These are phyloP conservation scores for Hydropotes inermis DNA, from an alignment of 2,113 vertebrate species.

Conservation along the genomic window DNA sequence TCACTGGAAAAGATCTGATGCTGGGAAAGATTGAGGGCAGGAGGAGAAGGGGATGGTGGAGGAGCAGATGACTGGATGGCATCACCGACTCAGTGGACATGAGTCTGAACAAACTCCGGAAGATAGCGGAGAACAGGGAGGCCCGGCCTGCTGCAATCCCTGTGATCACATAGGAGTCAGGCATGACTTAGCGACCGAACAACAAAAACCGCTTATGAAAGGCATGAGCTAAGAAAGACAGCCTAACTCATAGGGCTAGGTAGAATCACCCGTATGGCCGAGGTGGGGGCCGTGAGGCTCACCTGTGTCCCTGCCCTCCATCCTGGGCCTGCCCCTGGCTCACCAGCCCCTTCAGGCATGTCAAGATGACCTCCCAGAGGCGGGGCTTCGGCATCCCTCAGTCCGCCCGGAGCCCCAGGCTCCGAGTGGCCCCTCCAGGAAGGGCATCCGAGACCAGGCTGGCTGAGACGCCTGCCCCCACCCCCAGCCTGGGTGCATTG, in stretches of 20 bases:
- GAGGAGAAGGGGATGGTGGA: neutral
- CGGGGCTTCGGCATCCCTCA: neutral
- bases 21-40: neutral
- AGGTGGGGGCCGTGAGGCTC: neutral
- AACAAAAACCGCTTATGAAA: neutral
- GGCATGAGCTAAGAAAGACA: neutral
- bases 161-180: neutral
- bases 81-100: neutral
- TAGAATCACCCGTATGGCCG: rapidly evolving
- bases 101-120: neutral
- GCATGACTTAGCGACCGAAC: neutral
- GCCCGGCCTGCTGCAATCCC: neutral
- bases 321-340: rapidly evolving
- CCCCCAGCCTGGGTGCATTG: neutral
- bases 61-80: neutral
- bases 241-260: rapidly evolving
- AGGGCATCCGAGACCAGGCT: neutral
- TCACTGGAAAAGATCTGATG: neutral
- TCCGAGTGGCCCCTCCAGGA: neutral
- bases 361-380: no score
- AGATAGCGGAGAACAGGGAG: neutral
- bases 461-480: no score
- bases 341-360: neutral
- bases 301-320: neutral
- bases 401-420: rapidly evolving